phyloP scores from a whole-genome alignment of 2,113 vertebrate species.

The Nerophis lumbriciformis region DNA sequence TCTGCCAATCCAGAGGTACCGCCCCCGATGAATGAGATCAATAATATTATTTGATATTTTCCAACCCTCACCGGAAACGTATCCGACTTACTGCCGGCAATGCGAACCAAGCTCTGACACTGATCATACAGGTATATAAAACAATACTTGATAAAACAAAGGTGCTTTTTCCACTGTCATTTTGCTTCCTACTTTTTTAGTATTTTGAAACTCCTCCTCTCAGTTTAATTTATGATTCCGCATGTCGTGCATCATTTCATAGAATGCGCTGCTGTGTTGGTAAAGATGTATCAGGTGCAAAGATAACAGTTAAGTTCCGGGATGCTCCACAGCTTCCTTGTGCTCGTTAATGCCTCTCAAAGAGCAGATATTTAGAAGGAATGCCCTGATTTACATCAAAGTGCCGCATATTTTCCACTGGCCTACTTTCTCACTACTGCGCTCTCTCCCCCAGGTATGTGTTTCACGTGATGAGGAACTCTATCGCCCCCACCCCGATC shows the following conservation, averaged over 20 bases:
- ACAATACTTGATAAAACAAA: no score
- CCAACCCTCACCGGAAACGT: no score
- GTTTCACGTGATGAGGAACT: slow-evolving; percentile 78
- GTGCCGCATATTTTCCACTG: slow-evolving; percentile 63
- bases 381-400: slow-evolving; percentile 72
- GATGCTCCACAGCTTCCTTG: slow-evolving; percentile 29
- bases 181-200: no score
- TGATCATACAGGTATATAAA: no score
- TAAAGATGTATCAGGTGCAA: slow-evolving; percentile 1
- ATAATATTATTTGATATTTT: no score
- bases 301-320: slow-evolving; percentile 26
- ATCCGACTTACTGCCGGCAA: no score
- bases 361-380: slow-evolving; percentile 61
- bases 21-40: no score
- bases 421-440: slow-evolving; percentile 65
- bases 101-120: no score
- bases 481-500: slow-evolving; percentile 68
- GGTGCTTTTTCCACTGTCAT: no score
- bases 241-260: not conserved
- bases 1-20: no score
- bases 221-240: slow-evolving; percentile 3
- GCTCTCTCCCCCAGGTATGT: slow-evolving; percentile 76
- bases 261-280: not conserved
- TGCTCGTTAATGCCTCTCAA: slow-evolving; percentile 38
- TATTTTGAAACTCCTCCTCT: no score